phyloP scores from a whole-genome alignment of 1,140 invertebrate species.

The Heterodera schachtii region DNA sequence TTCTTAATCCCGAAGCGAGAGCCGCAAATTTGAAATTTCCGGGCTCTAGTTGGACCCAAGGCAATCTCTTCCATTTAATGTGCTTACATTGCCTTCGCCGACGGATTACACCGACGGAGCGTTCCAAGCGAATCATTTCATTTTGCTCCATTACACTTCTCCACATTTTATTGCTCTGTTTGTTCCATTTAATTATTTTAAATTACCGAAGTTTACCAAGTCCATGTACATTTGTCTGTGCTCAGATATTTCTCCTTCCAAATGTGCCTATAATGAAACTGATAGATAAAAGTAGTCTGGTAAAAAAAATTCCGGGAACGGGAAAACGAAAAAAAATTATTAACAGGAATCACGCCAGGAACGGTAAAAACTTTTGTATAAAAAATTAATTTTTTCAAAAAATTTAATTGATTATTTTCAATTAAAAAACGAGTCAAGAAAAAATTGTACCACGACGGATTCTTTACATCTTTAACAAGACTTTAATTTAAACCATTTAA shows the following conservation, averaged over 20 bases:
- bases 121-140: conserved; percentile 32
- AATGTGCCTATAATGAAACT: not conserved
- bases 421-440: no score
- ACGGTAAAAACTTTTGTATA: no score
- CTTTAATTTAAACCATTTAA: no score
- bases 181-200: not conserved
- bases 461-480: no score
- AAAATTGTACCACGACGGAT: no score
- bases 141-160: conserved; percentile 45
- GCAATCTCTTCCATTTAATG: not conserved
- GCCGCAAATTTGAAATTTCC: not conserved
- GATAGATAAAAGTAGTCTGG: no score
- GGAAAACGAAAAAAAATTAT: no score
- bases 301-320: not conserved
- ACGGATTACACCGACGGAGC: conserved; percentile 15
- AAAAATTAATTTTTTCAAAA: no score
- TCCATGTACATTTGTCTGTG: conserved; percentile 34
- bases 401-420: no score
- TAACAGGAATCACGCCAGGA: no score
- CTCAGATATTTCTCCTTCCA: conserved; percentile 28
- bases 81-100: conserved; percentile 42
- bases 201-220: conserved; percentile 6
- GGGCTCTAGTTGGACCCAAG: not conserved
- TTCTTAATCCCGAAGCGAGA: no score
- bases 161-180: conserved; percentile 48